Evolutionary conservation across 2,797 vertebrate genomes (phyloP).

Genomic region (Garrulus glandarius): DNA sequence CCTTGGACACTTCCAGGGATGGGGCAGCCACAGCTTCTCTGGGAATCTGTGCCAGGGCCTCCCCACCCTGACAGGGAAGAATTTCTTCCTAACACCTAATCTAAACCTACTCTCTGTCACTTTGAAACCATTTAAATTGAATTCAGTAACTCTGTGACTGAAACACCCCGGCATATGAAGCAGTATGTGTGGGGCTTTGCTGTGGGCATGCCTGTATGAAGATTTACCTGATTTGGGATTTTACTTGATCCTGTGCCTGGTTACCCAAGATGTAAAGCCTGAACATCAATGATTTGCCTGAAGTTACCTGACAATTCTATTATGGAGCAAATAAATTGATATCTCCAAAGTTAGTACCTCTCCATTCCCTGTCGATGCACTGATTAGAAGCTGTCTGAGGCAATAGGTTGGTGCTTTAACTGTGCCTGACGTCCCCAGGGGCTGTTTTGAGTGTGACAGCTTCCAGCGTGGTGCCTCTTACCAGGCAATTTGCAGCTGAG

Average conservation of each 20-base stretch:
- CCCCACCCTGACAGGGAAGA: background rate
- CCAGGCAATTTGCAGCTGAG: background rate
- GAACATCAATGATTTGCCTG: background rate
- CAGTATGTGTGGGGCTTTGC: background rate
- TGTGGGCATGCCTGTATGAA: background rate
- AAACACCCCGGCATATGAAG: background rate
- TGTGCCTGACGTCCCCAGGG: background rate
- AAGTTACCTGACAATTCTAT: background rate
- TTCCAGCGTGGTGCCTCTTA: background rate
- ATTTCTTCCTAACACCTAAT: background rate
- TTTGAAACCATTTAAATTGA: background rate
- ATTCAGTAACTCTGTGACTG: background rate
- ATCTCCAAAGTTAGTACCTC: background rate
- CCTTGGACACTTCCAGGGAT: background rate
- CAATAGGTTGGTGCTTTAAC: background rate
- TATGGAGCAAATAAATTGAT: background rate
- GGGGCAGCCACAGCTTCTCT: background rate
- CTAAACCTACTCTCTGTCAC: background rate
- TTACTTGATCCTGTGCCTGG: background rate
- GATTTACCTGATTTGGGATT: background rate
- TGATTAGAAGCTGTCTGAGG: background rate
- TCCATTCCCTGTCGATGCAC: fast-evolving
- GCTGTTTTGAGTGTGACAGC: background rate
- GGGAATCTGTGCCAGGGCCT: background rate
- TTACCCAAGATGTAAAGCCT: background rate